Evolutionary conservation across 2,888 invertebrate genomes (phyloP).

Genomic region (Rotaria macrura): DNA sequence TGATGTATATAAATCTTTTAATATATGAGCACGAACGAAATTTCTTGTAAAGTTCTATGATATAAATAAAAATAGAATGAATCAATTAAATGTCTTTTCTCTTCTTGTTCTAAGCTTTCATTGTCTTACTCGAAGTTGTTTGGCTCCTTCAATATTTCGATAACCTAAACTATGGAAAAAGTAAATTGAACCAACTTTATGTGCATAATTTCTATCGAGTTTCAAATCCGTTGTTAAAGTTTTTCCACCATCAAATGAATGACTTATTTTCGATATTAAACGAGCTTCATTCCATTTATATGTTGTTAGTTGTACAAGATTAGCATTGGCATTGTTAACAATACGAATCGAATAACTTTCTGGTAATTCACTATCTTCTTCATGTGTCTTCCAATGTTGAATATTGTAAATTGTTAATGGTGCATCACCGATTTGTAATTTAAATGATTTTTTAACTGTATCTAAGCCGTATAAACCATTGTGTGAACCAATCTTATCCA

Average conservation of each 20-base stretch:
- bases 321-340: not conserved
- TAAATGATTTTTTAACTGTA: not conserved
- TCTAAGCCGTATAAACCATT: constrained; percentile 1
- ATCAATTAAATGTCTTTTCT: no score
- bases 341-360: not conserved
- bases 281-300: constrained; percentile 1
- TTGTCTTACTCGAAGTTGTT: constrained; percentile 1
- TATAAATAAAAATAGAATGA: not conserved
- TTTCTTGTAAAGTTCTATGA: not conserved
- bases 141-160: not conserved
- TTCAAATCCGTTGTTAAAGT: not conserved
- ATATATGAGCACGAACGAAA: not conserved
- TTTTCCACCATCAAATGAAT: constrained; percentile 1
- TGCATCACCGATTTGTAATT: not conserved
- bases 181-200: not conserved
- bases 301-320: not conserved
- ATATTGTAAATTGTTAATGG: not conserved
- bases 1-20: not conserved
- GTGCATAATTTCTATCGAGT: constrained; percentile 2
- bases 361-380: not conserved
- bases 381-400: constrained; percentile 17
- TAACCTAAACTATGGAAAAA: not conserved
- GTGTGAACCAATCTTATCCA: not conserved
- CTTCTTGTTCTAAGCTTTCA: no score
- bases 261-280: not conserved